These are phyloP conservation scores for Ophiodon elongatus DNA, from an alignment of 2,113 vertebrate species.

Conservation along the genomic window DNA sequence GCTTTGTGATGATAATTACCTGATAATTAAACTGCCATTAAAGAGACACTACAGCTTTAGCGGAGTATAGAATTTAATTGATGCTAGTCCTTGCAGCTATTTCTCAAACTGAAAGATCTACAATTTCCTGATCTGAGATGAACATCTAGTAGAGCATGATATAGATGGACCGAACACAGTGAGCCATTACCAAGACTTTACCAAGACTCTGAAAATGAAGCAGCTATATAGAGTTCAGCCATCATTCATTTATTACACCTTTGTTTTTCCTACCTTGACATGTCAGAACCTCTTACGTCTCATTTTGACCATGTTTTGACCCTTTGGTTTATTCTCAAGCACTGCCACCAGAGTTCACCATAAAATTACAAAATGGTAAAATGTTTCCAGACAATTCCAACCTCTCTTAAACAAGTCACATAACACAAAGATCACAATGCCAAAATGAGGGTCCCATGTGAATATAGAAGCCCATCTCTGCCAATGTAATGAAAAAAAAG, in stretches of 20 bases:
- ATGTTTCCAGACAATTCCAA: not conserved
- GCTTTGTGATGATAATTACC: not conserved
- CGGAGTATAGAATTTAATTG: not conserved
- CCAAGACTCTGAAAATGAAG: not conserved
- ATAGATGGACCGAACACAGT: not conserved
- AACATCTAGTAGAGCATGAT: not conserved
- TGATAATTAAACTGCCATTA: not conserved
- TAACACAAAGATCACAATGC: not conserved
- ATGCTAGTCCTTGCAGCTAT: not conserved
- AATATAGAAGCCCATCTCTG: not conserved
- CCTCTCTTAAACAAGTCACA: not conserved
- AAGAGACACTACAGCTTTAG: not conserved
- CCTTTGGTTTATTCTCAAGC: conserved; percentile 1
- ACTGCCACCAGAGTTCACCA: not conserved
- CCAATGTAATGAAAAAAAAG: not conserved
- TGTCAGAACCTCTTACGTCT: not conserved
- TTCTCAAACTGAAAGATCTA: not conserved
- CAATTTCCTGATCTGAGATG: not conserved
- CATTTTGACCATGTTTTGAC: not conserved
- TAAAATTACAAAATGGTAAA: not conserved
- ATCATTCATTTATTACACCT: not conserved
- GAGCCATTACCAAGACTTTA: not conserved
- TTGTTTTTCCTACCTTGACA: not conserved
- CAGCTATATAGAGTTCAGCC: not conserved
- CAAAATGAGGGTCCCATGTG: not conserved